A percentile compares a stretch with the other conserved stretches of the same genome.
phyloP scores from a whole-genome alignment of 2,797 vertebrate genomes.

The Odontamblyopus lacepedii region DNA sequence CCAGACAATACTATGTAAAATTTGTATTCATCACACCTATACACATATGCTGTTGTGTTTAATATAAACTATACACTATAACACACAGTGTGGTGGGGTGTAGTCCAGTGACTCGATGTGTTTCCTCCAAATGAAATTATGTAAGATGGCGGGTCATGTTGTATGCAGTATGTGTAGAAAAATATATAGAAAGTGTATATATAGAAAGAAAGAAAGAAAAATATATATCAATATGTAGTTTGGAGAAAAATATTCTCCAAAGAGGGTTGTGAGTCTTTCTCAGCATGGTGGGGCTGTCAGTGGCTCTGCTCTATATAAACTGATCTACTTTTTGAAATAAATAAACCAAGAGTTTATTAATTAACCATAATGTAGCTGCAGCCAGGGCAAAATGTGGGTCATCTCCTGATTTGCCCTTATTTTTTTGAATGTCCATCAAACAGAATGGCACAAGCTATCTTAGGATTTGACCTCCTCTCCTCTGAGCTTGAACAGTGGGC shows the following conservation, averaged over 20 bases:
- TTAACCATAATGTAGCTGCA: conserved; percentile 36
- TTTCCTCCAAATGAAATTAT: no score
- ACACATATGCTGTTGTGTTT: no score
- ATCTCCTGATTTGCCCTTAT: conserved; percentile 52
- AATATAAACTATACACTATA: no score
- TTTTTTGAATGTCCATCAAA: conserved; percentile 64
- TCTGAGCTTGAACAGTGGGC: conserved; percentile 25
- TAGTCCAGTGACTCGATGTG: no score
- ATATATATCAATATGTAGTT: background rate
- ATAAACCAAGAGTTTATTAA: conserved; percentile 45
- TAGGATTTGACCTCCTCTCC: conserved; percentile 34
- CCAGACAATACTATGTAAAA: background rate
- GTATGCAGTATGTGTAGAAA: background rate
- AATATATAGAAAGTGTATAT: background rate
- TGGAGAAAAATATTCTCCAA: background rate
- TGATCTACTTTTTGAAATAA: conserved; percentile 27
- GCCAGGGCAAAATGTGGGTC: conserved; percentile 61
- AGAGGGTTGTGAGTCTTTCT: background rate
- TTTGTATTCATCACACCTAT: background rate
- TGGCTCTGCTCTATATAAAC: conserved; percentile 24
- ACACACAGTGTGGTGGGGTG: no score
- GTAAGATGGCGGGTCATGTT: no score
- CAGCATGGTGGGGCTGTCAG: conserved; percentile 27
- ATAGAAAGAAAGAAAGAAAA: no score
- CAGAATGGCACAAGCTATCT: conserved; percentile 47